These are phyloP conservation scores for Coronaproctus castanopsis DNA, from an alignment of 2,888 invertebrate genomes.

Conservation along the genomic window DNA sequence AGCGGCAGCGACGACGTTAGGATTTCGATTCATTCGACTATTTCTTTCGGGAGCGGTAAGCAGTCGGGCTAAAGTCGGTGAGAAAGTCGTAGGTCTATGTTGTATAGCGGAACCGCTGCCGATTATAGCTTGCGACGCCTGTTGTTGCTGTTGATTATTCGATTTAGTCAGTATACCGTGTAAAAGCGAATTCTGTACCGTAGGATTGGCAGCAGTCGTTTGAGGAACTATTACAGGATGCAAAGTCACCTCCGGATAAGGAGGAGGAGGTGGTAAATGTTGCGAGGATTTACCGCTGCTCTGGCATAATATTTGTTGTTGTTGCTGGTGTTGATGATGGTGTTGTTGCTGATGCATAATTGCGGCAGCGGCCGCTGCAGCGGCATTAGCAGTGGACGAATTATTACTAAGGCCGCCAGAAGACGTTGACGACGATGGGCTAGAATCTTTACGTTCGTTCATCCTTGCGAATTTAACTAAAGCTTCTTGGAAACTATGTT, in stretches of 20 bases:
- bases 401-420: background rate
- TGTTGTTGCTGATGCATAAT: slow-evolving; percentile 11
- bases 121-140: background rate
- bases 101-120: slow-evolving; percentile 2
- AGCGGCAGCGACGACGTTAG: background rate
- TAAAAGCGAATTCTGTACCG: slow-evolving; percentile 41
- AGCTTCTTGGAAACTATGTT: slow-evolving; percentile 46
- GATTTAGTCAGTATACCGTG: slow-evolving; percentile 50
- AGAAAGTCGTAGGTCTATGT: slow-evolving; percentile 40
- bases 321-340: slow-evolving; percentile 23
- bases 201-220: slow-evolving; percentile 25
- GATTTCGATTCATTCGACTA: slow-evolving; percentile 22
- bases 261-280: slow-evolving; percentile 34
- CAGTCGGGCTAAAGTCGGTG: slow-evolving; percentile 59
- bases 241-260: slow-evolving; percentile 58
- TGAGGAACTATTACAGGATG: slow-evolving; percentile 40
- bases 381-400: background rate
- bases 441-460: slow-evolving; percentile 25
- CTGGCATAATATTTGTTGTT: slow-evolving; percentile 26
- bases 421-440: slow-evolving; percentile 15
- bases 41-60: slow-evolving; percentile 40
- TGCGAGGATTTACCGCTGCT: slow-evolving; percentile 20
- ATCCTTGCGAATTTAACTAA: slow-evolving; percentile 50
- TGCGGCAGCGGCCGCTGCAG: slow-evolving; percentile 11
- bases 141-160: background rate